Base-by-base conservation (phyloP, 2,888 invertebrate genomes). In the Pycnomerus fuliginosus region DNA sequence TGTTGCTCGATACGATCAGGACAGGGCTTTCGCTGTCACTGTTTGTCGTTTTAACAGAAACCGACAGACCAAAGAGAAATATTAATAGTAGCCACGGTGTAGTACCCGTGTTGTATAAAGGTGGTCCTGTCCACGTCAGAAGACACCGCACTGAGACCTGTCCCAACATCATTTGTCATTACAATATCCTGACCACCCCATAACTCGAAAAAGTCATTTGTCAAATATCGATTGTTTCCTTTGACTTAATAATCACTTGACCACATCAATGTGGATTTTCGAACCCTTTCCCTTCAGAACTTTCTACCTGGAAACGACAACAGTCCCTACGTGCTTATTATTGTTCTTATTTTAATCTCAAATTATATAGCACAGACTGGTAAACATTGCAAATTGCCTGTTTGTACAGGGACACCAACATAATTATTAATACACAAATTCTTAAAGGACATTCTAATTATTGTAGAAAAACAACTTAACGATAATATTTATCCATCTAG, bases 161-260 rank as follows among this genome's bases (percentile, higher is more conserved):
- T 70, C 70, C 62, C 64, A 68, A 70, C 67, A 72, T 67, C 71
- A 72, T 72, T 72, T 72, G 71, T 72, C 72, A 72, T 67, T 63
- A 55, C 57, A 56, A 55, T 57, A 58, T 56, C 58, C 52, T 65
- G 68, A 64, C 68, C 69, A 70, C 68, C 68, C 68, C 62, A 67
- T 65, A 67, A 67, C 61, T 62, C 64, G 63, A 64, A 66, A 69
- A 68, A 68, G 67, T 67, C 70, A 71, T 71, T 71, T 71, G 70
- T 71, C 69, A 71, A 69, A 68, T 49, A 59, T 48, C 65, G 61
- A 69, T 70, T 69, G 68, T 70, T 66, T 68, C 52, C 61, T 53
- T 60, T 53, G 45, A 48, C 52, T 50, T 59, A 60, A 60, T 63
- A 58, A 64, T 61, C 64, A 53, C 53, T 54, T 63, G 63, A 62